These are phyloP conservation scores for Lymantria dispar DNA, from an alignment of 2,888 invertebrate species.

Conservation along the genomic window DNA sequence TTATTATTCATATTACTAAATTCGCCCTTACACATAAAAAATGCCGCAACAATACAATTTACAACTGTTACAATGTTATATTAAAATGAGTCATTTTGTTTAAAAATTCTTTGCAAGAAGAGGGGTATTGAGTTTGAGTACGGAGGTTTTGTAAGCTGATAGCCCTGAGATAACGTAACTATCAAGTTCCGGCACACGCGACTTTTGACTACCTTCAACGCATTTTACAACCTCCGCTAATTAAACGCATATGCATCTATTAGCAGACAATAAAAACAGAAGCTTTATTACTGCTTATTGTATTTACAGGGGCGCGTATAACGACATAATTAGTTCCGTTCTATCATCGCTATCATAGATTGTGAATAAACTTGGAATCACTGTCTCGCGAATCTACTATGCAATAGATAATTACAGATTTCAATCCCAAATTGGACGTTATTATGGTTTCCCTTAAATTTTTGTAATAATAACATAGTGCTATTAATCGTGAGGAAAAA, in stretches of 20 bases:
- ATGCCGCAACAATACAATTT: constrained; percentile 7
- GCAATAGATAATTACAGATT: too few relatives aligned
- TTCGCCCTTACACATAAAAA: constrained; percentile 18
- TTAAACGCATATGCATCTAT: constrained; percentile 40
- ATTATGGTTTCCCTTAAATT: too few relatives aligned
- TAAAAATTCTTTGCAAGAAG: constrained; percentile 19
- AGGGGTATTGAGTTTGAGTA: constrained; percentile 22
- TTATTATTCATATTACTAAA: constrained; percentile 13
- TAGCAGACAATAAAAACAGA: constrained; percentile 13
- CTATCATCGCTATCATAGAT: too few relatives aligned
- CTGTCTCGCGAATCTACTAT: too few relatives aligned
- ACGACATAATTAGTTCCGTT: not conserved
- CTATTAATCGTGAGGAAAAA: too few relatives aligned
- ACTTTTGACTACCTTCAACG: constrained; percentile 58
- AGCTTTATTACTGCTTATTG: not conserved
- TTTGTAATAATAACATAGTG: too few relatives aligned
- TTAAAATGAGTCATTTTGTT: constrained; percentile 27
- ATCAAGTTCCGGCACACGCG: constrained; percentile 67
- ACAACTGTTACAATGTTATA: constrained; percentile 16
- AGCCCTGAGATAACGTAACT: constrained; percentile 70
- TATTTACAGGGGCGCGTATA: not conserved
- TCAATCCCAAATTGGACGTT: too few relatives aligned
- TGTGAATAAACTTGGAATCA: too few relatives aligned
- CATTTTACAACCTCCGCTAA: constrained; percentile 57
- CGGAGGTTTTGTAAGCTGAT: constrained; percentile 60